phyloP scores from a whole-genome alignment of 2,888 invertebrate genomes.

The Drosophila phalerata region DNA sequence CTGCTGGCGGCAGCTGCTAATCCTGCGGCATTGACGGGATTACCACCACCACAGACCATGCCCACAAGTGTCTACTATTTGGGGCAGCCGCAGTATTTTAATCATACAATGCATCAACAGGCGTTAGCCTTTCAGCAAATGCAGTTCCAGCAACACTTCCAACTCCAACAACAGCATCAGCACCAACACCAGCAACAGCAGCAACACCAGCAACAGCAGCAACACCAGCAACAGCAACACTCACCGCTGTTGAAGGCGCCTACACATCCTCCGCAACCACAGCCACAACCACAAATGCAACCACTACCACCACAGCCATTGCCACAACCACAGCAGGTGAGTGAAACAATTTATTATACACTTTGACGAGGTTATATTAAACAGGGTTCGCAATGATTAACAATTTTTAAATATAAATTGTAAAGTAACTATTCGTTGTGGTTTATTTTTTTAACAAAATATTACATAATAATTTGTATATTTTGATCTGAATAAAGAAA shows the following conservation, averaged over 20 bases:
- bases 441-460: too few relatives aligned
- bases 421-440: too few relatives aligned
- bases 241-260: constrained; percentile 38
- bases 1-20: constrained; percentile 54
- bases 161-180: constrained; percentile 65
- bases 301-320: constrained; percentile 37
- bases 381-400: too few relatives aligned
- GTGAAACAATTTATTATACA: too few relatives aligned
- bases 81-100: constrained; percentile 71
- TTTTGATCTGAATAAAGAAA: too few relatives aligned
- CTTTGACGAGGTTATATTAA: too few relatives aligned
- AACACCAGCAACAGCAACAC: constrained; percentile 47
- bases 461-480: too few relatives aligned
- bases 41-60: constrained; percentile 47
- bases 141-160: constrained; percentile 68
- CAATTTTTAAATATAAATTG: too few relatives aligned
- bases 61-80: constrained; percentile 74
- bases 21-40: constrained; percentile 43
- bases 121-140: constrained; percentile 66
- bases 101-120: constrained; percentile 70
- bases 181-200: constrained; percentile 65
- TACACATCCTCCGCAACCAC: constrained; percentile 42
- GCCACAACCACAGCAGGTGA: constrained; percentile 35
- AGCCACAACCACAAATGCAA: constrained; percentile 22
- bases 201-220: constrained; percentile 61